A percentile compares a stretch with the other conserved stretches of the same genome.
These are phyloP conservation scores for Macroteleia sp. DNA, from an alignment of 2,888 invertebrate genomes.

Conservation along the genomic window DNA sequence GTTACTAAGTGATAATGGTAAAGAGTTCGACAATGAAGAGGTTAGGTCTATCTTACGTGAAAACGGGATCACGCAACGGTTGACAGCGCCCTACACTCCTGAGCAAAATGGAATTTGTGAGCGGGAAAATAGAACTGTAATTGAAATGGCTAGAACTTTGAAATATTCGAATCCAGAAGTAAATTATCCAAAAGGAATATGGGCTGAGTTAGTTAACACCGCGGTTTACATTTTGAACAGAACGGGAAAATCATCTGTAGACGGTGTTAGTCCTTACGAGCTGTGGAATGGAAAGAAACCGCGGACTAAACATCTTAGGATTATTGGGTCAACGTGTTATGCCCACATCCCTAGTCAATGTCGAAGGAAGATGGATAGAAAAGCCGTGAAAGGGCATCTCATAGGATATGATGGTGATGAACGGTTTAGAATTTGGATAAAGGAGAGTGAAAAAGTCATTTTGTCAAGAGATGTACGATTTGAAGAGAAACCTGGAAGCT, in stretches of 20 bases:
- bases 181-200: constrained; percentile 65
- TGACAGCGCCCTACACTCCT: constrained; percentile 67
- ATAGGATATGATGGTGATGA: constrained; percentile 73
- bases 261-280: constrained; percentile 66
- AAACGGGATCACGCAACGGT: constrained; percentile 63
- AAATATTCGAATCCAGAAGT: constrained; percentile 69
- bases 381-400: constrained; percentile 21
- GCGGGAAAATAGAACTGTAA: constrained; percentile 67
- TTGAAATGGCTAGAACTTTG: constrained; percentile 71
- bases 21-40: constrained; percentile 20
- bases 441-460: constrained; percentile 57
- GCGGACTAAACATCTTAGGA: constrained; percentile 13
- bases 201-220: constrained; percentile 24
- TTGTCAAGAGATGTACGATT: constrained; percentile 68
- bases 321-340: constrained; percentile 21
- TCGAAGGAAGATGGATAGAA: constrained; percentile 35
- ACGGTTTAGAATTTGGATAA: constrained; percentile 66
- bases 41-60: constrained; percentile 61
- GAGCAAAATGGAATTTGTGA: constrained; percentile 64
- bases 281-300: constrained; percentile 58
- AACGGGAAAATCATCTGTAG: constrained; percentile 65
- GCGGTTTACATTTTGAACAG: constrained; percentile 35
- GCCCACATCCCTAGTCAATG: constrained; percentile 21
- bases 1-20: too few relatives aligned
- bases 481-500: constrained; percentile 60